A percentile compares a stretch with the other conserved stretches of the same genome.
Conservation (phyloP, 2,888 invertebrate genomes). For the Baccha elongata region DNA sequence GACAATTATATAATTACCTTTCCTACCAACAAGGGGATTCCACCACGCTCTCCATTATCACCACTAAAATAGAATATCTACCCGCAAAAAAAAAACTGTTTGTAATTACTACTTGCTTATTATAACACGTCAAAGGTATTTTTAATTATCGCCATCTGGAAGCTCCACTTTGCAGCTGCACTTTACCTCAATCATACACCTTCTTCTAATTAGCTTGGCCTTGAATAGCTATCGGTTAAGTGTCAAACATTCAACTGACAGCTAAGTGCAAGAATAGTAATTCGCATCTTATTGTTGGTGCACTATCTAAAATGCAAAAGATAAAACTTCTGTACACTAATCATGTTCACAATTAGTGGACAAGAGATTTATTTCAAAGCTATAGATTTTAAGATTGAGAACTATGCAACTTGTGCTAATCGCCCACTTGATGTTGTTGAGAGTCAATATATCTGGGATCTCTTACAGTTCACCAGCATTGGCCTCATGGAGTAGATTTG, state of each 20-base stretch:
- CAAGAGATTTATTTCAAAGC: slow-evolving; percentile 27
- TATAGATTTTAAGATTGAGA: slow-evolving; percentile 20
- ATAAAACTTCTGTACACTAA: slow-evolving; percentile 34
- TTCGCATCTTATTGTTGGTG: slow-evolving; percentile 34
- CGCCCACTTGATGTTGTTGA: slow-evolving; percentile 49
- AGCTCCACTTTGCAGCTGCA: slow-evolving; percentile 45
- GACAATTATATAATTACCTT: slow-evolving; percentile 11
- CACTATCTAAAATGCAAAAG: slow-evolving; percentile 21
- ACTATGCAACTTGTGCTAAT: slow-evolving; percentile 41
- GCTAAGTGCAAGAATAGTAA: slow-evolving; percentile 45
- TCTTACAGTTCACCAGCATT: not conserved
- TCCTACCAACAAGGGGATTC: slow-evolving; percentile 18
- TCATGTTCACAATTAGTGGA: slow-evolving; percentile 56
- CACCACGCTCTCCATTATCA: slow-evolving; percentile 29
- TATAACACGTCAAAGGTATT: slow-evolving; percentile 37
- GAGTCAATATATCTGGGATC: slow-evolving; percentile 17
- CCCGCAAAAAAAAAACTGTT: slow-evolving; percentile 16
- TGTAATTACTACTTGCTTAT: not conserved
- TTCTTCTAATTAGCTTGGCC: slow-evolving; percentile 41
- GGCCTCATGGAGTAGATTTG: slow-evolving; percentile 57
- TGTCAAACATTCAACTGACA: slow-evolving; percentile 37
- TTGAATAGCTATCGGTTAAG: slow-evolving; percentile 44
- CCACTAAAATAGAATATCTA: slow-evolving; percentile 18
- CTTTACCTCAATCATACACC: slow-evolving; percentile 15
- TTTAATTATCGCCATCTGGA: slow-evolving; percentile 50